Conservation (phyloP, 2,113 vertebrate species). For the Heteronetta atricapilla region DNA sequence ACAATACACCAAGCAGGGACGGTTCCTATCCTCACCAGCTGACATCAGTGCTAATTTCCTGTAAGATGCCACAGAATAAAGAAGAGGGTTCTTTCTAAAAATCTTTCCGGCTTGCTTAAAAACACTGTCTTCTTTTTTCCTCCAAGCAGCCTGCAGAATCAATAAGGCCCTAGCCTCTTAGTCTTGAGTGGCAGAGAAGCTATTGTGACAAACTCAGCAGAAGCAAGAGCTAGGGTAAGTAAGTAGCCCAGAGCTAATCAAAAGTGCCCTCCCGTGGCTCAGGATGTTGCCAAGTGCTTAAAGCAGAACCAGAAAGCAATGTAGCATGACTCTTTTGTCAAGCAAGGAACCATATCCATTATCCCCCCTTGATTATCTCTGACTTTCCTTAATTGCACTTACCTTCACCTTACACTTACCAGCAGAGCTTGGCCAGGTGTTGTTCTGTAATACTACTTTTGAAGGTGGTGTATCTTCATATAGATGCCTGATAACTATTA, state of each 20-base stretch:
- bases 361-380: constrained; percentile 19
- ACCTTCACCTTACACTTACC: background rate
- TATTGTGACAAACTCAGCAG: constrained; percentile 49
- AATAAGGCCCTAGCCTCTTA: constrained; percentile 40
- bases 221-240: constrained; percentile 28
- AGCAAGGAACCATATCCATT: constrained; percentile 36
- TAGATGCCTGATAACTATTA: background rate
- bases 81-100: constrained; percentile 15
- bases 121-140: constrained; percentile 57
- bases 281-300: constrained; percentile 49
- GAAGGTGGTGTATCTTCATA: background rate
- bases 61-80: constrained; percentile 40
- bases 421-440: background rate
- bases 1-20: background rate
- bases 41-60: constrained; percentile 53
- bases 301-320: constrained; percentile 23
- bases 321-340: constrained; percentile 2
- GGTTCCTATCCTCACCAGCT: constrained; percentile 18
- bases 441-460: background rate
- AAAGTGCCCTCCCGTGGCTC: constrained; percentile 56
- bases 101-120: constrained; percentile 52
- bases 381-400: constrained; percentile 43
- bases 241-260: constrained; percentile 61
- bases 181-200: constrained; percentile 26
- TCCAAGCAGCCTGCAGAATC: constrained; percentile 37